Percentiles rank a stretch among this genome's conserved stretches.
These are phyloP conservation scores for Sternarchorhynchus goeldii DNA, from an alignment of 2,797 vertebrate species.

Conservation along the genomic window DNA sequence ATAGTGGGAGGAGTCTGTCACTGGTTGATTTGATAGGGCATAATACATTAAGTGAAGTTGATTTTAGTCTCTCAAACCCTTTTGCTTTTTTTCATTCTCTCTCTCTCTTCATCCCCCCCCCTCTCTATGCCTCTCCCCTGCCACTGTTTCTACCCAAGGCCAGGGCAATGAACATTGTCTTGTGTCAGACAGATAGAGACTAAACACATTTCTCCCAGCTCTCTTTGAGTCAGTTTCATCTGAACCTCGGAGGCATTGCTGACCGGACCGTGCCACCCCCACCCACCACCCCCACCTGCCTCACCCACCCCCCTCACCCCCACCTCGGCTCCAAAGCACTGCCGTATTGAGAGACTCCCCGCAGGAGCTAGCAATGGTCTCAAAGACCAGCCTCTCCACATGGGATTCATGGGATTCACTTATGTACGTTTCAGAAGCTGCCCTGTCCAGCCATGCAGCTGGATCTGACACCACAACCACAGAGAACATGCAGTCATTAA, in stretches of 20 bases:
- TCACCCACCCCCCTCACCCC: background rate
- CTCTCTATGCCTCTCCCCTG: background rate
- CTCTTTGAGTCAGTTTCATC: constrained; percentile 43
- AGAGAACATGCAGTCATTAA: constrained; percentile 56
- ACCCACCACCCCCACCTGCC: background rate
- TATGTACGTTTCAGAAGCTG: constrained; percentile 64
- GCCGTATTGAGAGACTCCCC: background rate
- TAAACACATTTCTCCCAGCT: constrained; percentile 33
- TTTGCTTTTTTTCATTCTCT: constrained; percentile 29
- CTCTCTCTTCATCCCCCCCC: constrained; percentile 28
- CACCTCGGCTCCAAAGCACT: background rate
- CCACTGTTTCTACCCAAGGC: constrained; percentile 2
- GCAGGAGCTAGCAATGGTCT: constrained; percentile 56
- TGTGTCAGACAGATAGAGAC: constrained; percentile 43
- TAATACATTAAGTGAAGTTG: constrained; percentile 39
- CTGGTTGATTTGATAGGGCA: constrained; percentile 41
- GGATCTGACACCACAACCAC: constrained; percentile 33
- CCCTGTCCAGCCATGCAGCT: constrained; percentile 47
- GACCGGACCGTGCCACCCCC: constrained; percentile 20
- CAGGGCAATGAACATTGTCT: constrained; percentile 23
- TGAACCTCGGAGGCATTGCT: constrained; percentile 33
- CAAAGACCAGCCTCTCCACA: constrained; percentile 55
- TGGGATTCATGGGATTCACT: constrained; percentile 54
- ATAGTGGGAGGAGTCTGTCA: constrained; percentile 51
- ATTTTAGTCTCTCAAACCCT: constrained; percentile 39